Percentiles rank a stretch among this genome's conserved stretches.
Evolutionary conservation across 2,888 invertebrate species (phyloP).

Genomic region (Anodontia alba): DNA sequence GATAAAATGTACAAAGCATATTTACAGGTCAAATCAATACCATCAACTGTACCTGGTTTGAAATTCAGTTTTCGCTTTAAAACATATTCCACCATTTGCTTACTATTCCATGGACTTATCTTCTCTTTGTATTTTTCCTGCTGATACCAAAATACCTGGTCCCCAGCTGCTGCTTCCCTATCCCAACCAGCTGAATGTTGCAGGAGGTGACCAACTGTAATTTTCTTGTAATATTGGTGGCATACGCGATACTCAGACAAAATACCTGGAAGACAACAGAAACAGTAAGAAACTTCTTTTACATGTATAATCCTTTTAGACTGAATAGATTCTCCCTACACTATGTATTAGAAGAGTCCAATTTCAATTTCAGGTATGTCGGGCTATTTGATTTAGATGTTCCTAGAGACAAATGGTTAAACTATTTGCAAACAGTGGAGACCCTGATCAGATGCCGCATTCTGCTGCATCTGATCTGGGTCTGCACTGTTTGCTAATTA

Average conservation of each 20-base stretch:
- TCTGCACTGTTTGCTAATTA: no score
- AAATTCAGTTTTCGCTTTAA: constrained; percentile 75
- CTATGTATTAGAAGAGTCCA: no score
- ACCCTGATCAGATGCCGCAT: no score
- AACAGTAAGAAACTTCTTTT: not conserved
- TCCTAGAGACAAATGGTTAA: no score
- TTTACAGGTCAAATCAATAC: no score
- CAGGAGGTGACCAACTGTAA: constrained; percentile 76
- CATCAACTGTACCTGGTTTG: constrained; percentile 73
- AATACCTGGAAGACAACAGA: constrained; percentile 53
- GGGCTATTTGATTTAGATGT: no score
- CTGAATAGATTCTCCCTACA: no score
- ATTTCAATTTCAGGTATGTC: no score
- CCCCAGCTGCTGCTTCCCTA: constrained; percentile 69
- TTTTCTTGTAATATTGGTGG: constrained; percentile 46
- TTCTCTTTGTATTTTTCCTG: constrained; percentile 32
- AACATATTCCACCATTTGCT: constrained; percentile 69
- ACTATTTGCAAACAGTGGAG: no score
- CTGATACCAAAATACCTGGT: constrained; percentile 77
- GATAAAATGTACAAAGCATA: no score
- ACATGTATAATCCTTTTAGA: no score
- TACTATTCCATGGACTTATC: constrained; percentile 57
- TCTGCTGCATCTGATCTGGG: no score
- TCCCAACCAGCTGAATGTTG: constrained; percentile 83
- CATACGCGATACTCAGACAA: constrained; percentile 53